phyloP scores from a whole-genome alignment of 2,888 invertebrate species.

The Temnothorax ravouxi region DNA sequence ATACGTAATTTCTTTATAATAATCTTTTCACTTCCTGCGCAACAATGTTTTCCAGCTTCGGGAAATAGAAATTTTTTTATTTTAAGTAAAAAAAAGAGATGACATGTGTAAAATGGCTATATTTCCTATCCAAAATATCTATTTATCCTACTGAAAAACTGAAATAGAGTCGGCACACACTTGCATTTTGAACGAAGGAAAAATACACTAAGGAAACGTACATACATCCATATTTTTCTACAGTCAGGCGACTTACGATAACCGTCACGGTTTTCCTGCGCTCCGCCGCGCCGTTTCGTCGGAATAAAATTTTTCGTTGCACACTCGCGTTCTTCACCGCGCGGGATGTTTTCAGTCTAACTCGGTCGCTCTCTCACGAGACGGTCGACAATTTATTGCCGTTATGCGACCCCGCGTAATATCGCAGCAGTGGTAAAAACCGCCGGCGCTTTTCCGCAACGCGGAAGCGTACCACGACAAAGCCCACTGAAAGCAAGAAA shows the following conservation, averaged over 20 bases:
- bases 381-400: conserved; percentile 52
- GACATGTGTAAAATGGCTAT: background rate
- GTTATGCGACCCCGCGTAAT: conserved; percentile 51
- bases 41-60: background rate
- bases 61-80: background rate
- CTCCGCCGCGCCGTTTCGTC: conserved; percentile 14
- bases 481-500: conserved; percentile 37
- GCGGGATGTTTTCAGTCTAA: conserved; percentile 50
- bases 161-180: background rate
- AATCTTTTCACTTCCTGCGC: background rate
- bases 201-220: conserved; percentile 23
- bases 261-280: conserved; percentile 18
- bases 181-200: background rate
- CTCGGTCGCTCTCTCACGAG: conserved; percentile 45
- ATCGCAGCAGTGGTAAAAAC: conserved; percentile 36
- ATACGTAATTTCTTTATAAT: background rate
- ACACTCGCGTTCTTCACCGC: conserved; percentile 36
- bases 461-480: conserved; percentile 26
- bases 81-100: background rate
- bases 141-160: background rate
- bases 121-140: conserved; percentile 1
- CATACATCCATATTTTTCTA: conserved; percentile 26
- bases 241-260: conserved; percentile 36
- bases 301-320: conserved; percentile 43
- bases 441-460: conserved; percentile 37